Conservation (phyloP, 2,113 vertebrate species). For the human region DNA sequence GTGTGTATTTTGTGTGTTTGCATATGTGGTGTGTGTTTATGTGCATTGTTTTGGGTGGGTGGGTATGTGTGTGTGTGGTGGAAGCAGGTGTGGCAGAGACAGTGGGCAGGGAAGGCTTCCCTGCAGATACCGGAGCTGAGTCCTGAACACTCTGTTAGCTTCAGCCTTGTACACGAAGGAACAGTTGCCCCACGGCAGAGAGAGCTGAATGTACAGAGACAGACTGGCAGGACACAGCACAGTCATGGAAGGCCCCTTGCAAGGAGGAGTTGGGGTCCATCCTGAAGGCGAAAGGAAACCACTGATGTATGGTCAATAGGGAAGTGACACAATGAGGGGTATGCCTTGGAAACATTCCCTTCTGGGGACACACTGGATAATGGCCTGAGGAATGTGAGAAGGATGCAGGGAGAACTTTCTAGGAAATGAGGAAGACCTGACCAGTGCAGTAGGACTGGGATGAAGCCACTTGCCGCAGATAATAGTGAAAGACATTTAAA, state of each 20-base stretch:
- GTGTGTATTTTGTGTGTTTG: neutral
- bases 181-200: neutral
- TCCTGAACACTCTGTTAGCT: neutral
- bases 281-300: neutral
- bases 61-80: neutral
- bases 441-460: no score
- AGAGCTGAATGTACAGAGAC: no score
- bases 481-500: neutral
- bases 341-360: neutral
- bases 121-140: neutral
- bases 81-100: no score
- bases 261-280: neutral
- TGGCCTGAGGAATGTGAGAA: neutral
- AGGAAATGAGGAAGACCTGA: neutral
- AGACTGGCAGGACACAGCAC: rapidly evolving
- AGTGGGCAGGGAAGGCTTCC: neutral
- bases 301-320: neutral
- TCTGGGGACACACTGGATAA: no score
- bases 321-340: neutral
- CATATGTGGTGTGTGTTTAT: neutral
- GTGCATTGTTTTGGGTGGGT: neutral
- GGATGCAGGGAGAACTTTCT: neutral
- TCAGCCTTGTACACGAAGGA: neutral
- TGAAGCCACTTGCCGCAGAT: neutral
- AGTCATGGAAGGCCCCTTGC: rapidly evolving